phyloP scores from a whole-genome alignment of 2,888 invertebrate species.

The Sericinus montela region DNA sequence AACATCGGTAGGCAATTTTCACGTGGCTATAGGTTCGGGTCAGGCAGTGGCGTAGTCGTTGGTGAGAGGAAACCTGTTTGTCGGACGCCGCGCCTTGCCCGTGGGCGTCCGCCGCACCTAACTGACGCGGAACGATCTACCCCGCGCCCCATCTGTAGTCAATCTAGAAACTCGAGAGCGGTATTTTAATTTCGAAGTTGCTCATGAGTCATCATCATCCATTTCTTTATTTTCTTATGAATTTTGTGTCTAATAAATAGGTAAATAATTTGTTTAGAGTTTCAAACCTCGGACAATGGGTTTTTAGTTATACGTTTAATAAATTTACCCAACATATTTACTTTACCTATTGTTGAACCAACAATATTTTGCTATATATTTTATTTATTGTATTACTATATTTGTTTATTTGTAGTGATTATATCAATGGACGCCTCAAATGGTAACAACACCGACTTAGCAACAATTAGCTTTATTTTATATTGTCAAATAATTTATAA shows the following conservation, averaged over 20 bases:
- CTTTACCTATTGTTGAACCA: too few relatives aligned
- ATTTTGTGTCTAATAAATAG: background rate
- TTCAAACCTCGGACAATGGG: too few relatives aligned
- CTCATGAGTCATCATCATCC: constrained; percentile 9
- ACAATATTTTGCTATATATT: too few relatives aligned
- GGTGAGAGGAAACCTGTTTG: constrained; percentile 75
- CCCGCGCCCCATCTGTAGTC: constrained; percentile 16
- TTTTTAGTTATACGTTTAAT: too few relatives aligned
- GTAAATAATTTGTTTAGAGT: background rate
- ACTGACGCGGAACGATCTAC: constrained; percentile 29
- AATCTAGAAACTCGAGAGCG: constrained; percentile 14
- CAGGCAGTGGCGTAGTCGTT: constrained; percentile 30
- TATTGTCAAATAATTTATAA: too few relatives aligned
- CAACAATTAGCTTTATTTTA: too few relatives aligned
- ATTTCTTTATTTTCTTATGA: constrained; percentile 6
- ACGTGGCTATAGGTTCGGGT: constrained; percentile 29
- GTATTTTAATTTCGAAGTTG: constrained; percentile 11
- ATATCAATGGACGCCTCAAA: too few relatives aligned
- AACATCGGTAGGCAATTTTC: constrained; percentile 23
- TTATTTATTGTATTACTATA: too few relatives aligned
- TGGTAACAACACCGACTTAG: too few relatives aligned
- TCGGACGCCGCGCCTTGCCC: constrained; percentile 34
- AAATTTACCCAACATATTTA: too few relatives aligned
- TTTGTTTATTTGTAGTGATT: too few relatives aligned
- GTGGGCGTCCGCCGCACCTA: constrained; percentile 52